These are phyloP conservation scores for Labeo rohita DNA, from an alignment of 2,113 vertebrate species.

Conservation along the genomic window DNA sequence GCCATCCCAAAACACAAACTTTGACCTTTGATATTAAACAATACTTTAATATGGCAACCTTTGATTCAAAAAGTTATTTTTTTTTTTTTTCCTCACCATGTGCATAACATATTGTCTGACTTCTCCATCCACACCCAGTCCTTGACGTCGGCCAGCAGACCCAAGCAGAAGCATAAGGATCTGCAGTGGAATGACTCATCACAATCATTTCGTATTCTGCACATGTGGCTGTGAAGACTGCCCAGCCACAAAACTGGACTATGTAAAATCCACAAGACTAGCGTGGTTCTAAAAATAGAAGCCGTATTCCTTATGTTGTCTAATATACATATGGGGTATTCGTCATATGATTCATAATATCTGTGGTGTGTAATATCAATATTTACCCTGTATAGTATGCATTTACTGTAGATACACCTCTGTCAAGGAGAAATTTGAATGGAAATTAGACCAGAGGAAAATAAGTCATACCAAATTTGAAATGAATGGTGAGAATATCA, in stretches of 20 bases:
- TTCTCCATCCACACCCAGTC: slow-evolving; percentile 2
- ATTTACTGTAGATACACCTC: neutral
- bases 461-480: neutral
- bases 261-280: neutral
- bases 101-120: neutral
- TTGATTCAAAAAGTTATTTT: neutral
- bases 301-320: neutral
- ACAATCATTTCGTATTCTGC: slow-evolving; percentile 16
- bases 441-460: neutral
- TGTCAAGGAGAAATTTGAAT: neutral
- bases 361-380: neutral
- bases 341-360: neutral
- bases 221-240: slow-evolving; percentile 20
- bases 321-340: neutral
- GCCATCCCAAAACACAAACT: neutral
- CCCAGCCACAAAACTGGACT: neutral
- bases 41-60: neutral
- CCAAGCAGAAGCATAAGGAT: neutral
- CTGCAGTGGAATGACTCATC: slow-evolving; percentile 48
- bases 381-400: neutral
- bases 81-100: neutral
- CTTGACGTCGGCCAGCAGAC: neutral
- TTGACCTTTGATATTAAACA: neutral
- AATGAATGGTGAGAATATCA: too few relatives aligned
- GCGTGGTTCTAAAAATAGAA: slow-evolving; percentile 14